phyloP scores from a whole-genome alignment of 2,797 vertebrate species.

The Premnoplex brunnescens region DNA sequence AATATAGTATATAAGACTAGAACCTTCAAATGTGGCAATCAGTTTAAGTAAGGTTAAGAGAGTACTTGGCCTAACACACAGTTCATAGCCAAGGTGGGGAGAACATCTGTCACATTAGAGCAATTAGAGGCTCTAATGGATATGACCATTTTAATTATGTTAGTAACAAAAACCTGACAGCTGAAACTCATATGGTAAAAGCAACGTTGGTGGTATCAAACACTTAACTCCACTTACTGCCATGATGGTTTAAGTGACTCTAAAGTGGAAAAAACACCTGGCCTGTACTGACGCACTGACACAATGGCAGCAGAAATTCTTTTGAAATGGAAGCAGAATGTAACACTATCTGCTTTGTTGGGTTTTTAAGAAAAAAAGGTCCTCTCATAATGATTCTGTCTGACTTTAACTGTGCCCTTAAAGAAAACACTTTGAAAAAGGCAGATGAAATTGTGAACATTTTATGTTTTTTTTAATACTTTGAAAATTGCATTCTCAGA shows the following conservation, averaged over 20 bases:
- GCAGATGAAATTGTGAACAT: neutral
- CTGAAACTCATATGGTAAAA: neutral
- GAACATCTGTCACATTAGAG: neutral
- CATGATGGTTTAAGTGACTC: neutral
- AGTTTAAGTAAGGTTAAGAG: neutral
- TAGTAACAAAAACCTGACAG: neutral
- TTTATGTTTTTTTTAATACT: neutral
- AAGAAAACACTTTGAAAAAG: neutral
- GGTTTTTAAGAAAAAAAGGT: neutral
- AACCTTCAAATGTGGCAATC: neutral
- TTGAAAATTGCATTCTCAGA: neutral
- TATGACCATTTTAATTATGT: neutral
- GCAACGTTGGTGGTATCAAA: neutral
- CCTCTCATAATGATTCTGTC: neutral
- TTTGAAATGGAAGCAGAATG: neutral
- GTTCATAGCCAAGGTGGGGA: neutral
- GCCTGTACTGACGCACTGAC: neutral
- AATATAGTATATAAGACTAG: neutral
- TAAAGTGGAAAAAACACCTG: neutral
- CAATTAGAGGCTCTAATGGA: neutral
- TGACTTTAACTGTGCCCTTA: neutral
- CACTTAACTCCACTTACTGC: neutral
- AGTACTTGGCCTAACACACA: neutral
- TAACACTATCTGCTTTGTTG: neutral
- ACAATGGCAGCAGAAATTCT: neutral